These are phyloP conservation scores for Oligia fasciuncula DNA, from an alignment of 2,888 invertebrate genomes.

Conservation along the genomic window DNA sequence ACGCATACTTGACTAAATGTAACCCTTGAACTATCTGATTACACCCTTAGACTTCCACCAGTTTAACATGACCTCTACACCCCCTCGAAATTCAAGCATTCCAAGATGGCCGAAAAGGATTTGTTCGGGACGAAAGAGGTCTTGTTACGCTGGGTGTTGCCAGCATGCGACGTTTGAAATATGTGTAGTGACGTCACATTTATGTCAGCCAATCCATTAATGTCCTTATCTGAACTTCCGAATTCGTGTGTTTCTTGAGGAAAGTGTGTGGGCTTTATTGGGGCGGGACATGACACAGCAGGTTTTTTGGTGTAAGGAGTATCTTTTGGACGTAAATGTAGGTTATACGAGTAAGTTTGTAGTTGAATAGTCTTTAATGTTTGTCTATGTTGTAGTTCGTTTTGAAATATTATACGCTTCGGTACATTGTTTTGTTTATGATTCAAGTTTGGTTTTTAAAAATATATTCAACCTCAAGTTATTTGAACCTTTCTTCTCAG, in stretches of 20 bases:
- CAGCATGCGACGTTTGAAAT: constrained; percentile 88
- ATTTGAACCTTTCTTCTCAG: neutral
- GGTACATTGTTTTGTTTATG: neutral
- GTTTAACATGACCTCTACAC: constrained; percentile 65
- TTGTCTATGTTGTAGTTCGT: neutral
- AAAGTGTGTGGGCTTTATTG: constrained; percentile 83
- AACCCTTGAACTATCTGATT: constrained; percentile 89
- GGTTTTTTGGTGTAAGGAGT: constrained; percentile 55
- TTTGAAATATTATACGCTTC: no score
- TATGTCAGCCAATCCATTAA: constrained; percentile 90
- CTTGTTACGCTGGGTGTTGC: constrained; percentile 70
- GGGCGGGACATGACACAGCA: constrained; percentile 80
- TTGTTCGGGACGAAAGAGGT: constrained; percentile 50
- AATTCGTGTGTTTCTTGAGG: constrained; percentile 84
- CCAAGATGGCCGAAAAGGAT: neutral
- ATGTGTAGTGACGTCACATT: constrained; percentile 89
- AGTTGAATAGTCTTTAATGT: neutral
- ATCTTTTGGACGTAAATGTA: constrained; percentile 29
- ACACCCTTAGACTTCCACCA: constrained; percentile 77
- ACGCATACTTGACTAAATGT: constrained; percentile 86
- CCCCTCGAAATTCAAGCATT: neutral
- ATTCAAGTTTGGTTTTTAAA: neutral
- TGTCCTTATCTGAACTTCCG: constrained; percentile 88
- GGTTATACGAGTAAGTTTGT: constrained; percentile 16
- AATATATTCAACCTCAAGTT: neutral